Evolutionary conservation across 2,113 vertebrate genomes (phyloP), one percentile per base, ranked within the genome.

Genomic region (Mungos mungo): DNA sequence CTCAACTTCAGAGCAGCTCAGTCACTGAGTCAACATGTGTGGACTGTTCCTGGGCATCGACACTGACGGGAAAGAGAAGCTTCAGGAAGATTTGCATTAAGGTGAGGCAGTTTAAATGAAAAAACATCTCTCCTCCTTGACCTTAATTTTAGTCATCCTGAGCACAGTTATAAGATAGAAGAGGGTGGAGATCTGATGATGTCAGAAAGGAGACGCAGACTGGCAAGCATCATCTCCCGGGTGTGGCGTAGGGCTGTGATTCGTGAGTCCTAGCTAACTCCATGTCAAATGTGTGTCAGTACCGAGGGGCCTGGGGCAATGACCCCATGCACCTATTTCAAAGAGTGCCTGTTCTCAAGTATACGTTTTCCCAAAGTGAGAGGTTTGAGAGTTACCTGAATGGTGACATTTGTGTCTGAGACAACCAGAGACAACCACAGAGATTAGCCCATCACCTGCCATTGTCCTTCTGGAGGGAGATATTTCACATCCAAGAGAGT

Each of bases 241-340:
- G 7, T n/a, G 18, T n/a, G 21, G 9, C 63, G 11, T 2, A 38
- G 35, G 38, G 13, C 16, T 21, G 1, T 5, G 13, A 12, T 6
- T 27, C 12, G 10, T 9, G 7, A 10, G n/a, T 57, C 80, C 68
- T 16, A 72, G 29, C 25, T 18, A 29, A 74, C 25, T 88, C 35
- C 10, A 0, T 15, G 38, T 3, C 29, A 1, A 33, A 12, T 41
- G 35, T 25, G 2, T 94, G 83, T 69, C 21, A 13, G 21, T 81
- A 3, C 21, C 10, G 7, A 83, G n/a, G 12, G 7, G 3, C 8
- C 19, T 45, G 13, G 9, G 12, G n/a, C 29, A 41, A 21, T 38
- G 7, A 79, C 1, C 25, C 19, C 33, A 68, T 50, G 14, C 8
- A n/a, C 23, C 14, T 35, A 21, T 60, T 81, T 95, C n/a, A 38